Evolutionary conservation across 2,888 invertebrate species (phyloP).

Genomic region (Glaucopsyche alexis): DNA sequence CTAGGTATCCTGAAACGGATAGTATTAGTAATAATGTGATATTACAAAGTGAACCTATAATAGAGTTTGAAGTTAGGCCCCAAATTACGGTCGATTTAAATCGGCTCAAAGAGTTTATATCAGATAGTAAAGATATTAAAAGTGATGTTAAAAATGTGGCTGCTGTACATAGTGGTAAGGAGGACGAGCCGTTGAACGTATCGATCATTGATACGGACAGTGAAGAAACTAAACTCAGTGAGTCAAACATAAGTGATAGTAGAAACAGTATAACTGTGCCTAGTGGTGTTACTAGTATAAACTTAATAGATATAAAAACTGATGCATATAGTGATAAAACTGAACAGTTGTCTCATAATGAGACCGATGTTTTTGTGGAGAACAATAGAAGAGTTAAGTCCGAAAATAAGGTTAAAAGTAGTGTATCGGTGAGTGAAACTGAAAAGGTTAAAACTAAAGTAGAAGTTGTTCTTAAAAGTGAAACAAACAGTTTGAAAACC

Average conservation of each 20-base stretch:
- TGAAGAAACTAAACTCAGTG: conserved; percentile 26
- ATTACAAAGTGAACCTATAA: conserved; percentile 31
- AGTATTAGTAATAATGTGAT: conserved; percentile 29
- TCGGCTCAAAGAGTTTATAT: conserved; percentile 18
- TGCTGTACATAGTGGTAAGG: conserved; percentile 29
- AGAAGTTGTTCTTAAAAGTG: conserved; percentile 52
- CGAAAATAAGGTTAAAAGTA: conserved; percentile 55
- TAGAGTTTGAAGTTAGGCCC: conserved; percentile 28
- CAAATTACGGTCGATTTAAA: conserved; percentile 24
- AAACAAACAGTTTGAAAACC: conserved; percentile 47
- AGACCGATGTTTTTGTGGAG: conserved; percentile 45
- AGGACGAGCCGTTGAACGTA: conserved; percentile 34
- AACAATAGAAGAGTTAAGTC: conserved; percentile 49
- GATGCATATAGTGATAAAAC: conserved; percentile 49
- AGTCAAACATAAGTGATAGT: conserved; percentile 33
- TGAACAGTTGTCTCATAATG: conserved; percentile 53
- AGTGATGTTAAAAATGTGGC: conserved; percentile 33
- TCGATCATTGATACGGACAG: conserved; percentile 18
- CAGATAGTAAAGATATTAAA: conserved; percentile 30
- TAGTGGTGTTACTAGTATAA: conserved; percentile 32
- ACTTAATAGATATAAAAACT: conserved; percentile 33
- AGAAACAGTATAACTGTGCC: conserved; percentile 33
- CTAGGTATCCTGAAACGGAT: conserved; percentile 30
- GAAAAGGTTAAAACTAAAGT: conserved; percentile 52
- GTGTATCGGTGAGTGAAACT: conserved; percentile 48